phyloP scores from a whole-genome alignment of 2,888 invertebrate species.

The Pogonocherus hispidulus region DNA sequence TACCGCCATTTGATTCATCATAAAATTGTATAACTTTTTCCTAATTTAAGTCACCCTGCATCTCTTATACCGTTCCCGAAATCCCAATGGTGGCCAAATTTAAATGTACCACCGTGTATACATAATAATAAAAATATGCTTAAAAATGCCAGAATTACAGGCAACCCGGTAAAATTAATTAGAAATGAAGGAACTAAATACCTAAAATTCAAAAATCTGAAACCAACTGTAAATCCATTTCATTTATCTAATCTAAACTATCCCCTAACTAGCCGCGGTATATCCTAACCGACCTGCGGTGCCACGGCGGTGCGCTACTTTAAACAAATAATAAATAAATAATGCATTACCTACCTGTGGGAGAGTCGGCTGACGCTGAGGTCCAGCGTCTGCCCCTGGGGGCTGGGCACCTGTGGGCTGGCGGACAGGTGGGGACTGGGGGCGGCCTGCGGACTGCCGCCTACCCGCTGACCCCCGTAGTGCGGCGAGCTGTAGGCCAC shows the following conservation, averaged over 20 bases:
- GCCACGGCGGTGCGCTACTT: neutral
- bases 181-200: no score
- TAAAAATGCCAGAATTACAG: no score
- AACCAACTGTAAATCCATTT: no score
- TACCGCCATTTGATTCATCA: no score
- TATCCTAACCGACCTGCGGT: slow-evolving; percentile 10
- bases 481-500: slow-evolving; percentile 84
- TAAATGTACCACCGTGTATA: no score
- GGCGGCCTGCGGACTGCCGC: slow-evolving; percentile 87
- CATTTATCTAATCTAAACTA: neutral
- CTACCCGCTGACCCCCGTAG: slow-evolving; percentile 80
- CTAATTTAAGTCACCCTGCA: no score
- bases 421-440: slow-evolving; percentile 87
- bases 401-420: slow-evolving; percentile 92
- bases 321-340: slow-evolving; percentile 41
- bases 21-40: no score
- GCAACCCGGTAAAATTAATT: no score
- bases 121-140: no score
- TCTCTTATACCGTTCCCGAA: no score
- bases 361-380: slow-evolving; percentile 89
- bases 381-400: slow-evolving; percentile 91
- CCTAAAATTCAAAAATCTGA: no score
- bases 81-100: no score
- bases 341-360: slow-evolving; percentile 76
- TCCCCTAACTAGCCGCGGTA: neutral